phyloP scores from a whole-genome alignment of 2,888 invertebrate species.

The Ceraclea dissimilis region DNA sequence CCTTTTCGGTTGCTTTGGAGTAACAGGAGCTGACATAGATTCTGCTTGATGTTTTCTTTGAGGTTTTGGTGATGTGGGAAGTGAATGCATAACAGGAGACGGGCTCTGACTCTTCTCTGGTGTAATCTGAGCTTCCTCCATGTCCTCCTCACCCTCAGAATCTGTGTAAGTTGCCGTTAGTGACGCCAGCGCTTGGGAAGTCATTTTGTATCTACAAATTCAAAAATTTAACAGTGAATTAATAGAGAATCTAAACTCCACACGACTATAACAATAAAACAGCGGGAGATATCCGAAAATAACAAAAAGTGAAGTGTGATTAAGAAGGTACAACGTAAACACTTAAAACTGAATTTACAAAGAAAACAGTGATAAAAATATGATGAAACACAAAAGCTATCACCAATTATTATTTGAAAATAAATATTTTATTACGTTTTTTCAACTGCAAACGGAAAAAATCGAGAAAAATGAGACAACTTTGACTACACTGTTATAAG shows the following conservation, averaged over 20 bases:
- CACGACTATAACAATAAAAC: too few relatives aligned
- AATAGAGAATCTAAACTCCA: background rate
- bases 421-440: too few relatives aligned
- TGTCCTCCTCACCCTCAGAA: conserved; percentile 81
- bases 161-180: conserved; percentile 86
- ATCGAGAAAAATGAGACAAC: too few relatives aligned
- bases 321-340: background rate
- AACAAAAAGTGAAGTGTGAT: background rate
- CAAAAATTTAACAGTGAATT: background rate
- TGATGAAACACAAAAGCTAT: too few relatives aligned
- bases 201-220: conserved; percentile 38
- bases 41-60: conserved; percentile 29
- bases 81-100: conserved; percentile 35
- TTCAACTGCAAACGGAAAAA: too few relatives aligned
- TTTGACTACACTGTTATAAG: too few relatives aligned
- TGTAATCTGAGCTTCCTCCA: conserved; percentile 49
- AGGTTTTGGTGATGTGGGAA: conserved; percentile 29
- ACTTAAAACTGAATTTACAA: background rate
- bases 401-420: too few relatives aligned
- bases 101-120: conserved; percentile 44
- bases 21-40: conserved; percentile 42
- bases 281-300: background rate
- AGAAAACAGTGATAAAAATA: too few relatives aligned
- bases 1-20: conserved; percentile 39
- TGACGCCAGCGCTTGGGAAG: conserved; percentile 66